phyloP scores from a whole-genome alignment of 2,888 invertebrate species.

The Melipona bicolor region DNA sequence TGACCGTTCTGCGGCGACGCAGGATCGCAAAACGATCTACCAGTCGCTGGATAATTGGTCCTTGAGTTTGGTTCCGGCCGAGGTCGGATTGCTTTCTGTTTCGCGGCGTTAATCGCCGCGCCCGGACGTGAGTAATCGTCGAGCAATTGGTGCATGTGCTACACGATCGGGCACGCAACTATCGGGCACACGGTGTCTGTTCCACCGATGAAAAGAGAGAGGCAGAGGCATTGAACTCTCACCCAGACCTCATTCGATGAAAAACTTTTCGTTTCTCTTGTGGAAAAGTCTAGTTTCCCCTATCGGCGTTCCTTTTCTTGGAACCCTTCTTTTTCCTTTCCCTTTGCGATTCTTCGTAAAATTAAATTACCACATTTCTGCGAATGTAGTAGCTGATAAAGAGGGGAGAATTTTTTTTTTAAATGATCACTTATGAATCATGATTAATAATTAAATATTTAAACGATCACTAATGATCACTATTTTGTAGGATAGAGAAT shows the following conservation, averaged over 20 bases:
- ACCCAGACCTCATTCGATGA: slow-evolving; percentile 57
- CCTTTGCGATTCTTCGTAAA: too few relatives aligned
- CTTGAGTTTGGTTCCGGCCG: slow-evolving; percentile 74
- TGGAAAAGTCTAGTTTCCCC: slow-evolving; percentile 33
- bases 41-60: slow-evolving; percentile 69
- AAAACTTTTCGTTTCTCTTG: slow-evolving; percentile 50
- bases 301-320: not conserved
- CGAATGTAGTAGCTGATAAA: too few relatives aligned
- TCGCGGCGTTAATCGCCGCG: slow-evolving; percentile 59
- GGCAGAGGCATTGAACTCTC: slow-evolving; percentile 66
- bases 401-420: too few relatives aligned
- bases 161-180: slow-evolving; percentile 34
- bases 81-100: slow-evolving; percentile 76
- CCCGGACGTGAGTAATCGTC: slow-evolving; percentile 58
- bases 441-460: too few relatives aligned
- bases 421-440: too few relatives aligned
- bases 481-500: too few relatives aligned
- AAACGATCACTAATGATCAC: too few relatives aligned
- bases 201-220: slow-evolving; percentile 60
- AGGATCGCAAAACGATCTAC: slow-evolving; percentile 58
- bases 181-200: slow-evolving; percentile 31
- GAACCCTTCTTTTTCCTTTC: not conserved
- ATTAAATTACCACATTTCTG: too few relatives aligned
- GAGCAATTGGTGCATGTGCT: slow-evolving; percentile 65
- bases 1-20: slow-evolving; percentile 36